Evolutionary conservation across 2,888 invertebrate genomes (phyloP).

Genomic region (Pollenia labialis): DNA sequence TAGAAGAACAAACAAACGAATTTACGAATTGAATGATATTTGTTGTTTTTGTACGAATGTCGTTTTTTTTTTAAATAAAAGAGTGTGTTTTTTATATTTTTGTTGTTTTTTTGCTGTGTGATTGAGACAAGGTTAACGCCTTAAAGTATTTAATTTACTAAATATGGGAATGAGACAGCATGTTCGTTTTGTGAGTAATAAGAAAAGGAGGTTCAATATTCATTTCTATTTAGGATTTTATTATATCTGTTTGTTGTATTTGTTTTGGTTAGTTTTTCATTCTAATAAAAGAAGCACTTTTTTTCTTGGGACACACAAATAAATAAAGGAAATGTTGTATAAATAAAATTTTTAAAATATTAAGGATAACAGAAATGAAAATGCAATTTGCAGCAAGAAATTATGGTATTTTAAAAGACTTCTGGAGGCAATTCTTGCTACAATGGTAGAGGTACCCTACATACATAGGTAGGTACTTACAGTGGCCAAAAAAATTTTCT

Average conservation of each 20-base stretch:
- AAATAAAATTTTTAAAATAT: constrained; percentile 15
- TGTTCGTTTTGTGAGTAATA: constrained; percentile 13
- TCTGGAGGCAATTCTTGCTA: not conserved
- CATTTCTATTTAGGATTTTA: constrained; percentile 2
- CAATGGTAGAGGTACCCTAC: too few species aligned
- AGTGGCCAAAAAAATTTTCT: too few species aligned
- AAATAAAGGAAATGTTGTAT: constrained; percentile 12
- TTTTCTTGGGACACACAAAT: constrained; percentile 36
- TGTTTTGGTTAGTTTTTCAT: constrained; percentile 35
- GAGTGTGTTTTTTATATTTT: not conserved
- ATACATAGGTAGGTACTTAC: too few species aligned
- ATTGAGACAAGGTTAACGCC: constrained; percentile 69
- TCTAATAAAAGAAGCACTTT: constrained; percentile 22
- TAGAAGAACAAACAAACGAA: constrained; percentile 21
- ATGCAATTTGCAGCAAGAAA: not conserved
- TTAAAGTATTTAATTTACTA: constrained; percentile 70
- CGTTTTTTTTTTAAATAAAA: not conserved
- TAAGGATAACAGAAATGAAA: constrained; percentile 10
- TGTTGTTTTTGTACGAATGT: constrained; percentile 34
- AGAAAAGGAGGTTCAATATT: constrained; percentile 41
- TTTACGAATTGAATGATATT: constrained; percentile 5
- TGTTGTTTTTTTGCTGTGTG: constrained; percentile 36
- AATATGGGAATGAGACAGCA: constrained; percentile 70
- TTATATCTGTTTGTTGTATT: constrained; percentile 15
- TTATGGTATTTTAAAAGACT: not conserved